Base-by-base conservation (phyloP, 2,888 invertebrate genomes). In the Mythimna impura region DNA sequence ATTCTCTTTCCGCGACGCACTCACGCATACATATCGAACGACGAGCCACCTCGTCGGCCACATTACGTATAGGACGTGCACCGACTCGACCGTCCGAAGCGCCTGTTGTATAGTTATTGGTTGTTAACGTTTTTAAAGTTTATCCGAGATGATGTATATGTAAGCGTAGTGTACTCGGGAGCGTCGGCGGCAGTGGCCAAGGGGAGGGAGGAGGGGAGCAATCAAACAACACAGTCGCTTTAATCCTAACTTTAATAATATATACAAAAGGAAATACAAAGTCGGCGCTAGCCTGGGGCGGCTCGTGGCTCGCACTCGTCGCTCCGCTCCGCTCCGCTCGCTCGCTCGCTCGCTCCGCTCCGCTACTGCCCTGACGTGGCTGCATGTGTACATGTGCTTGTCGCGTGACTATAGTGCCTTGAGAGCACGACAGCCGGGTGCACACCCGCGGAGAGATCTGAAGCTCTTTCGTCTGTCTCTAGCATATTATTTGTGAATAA, bases 181-280 rank as follows among this genome's bases (percentile, higher is more conserved):
- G 67, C 58, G 71, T 47, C 52, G 52, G 63, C 66, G 50, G 66
- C 63, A 62, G 69, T 52, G 62, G 58, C 22, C 9, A 40, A 47
- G 61, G 43, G 47, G 34, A 3, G 30, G 20, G 30, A 6, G 43
- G 17, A 5, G 57, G 9, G 62, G 2, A n/a, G 22, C 14, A 78
- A 92, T 91, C 68, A 92, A 91, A 92, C 82, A 86, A 74, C 55
- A 12, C 52, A 22, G 34, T 80, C 68, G 74, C 55, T 91, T 92
- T 89, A 91, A 92, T 91, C 92, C 93, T 94, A 93, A 89, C 84
- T 94, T 86, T 86, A 85, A 85, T 94, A 94, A 93, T 94, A 94
- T 94, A 94, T 93, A 94, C 94, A 94, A 94, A 94, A 93, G 90
- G 92, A 92, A 93, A 93, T 93, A 90, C 90, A 91, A 86, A 85